Conservation (phyloP, 2,888 invertebrate genomes). For the Drosophila greeni region DNA sequence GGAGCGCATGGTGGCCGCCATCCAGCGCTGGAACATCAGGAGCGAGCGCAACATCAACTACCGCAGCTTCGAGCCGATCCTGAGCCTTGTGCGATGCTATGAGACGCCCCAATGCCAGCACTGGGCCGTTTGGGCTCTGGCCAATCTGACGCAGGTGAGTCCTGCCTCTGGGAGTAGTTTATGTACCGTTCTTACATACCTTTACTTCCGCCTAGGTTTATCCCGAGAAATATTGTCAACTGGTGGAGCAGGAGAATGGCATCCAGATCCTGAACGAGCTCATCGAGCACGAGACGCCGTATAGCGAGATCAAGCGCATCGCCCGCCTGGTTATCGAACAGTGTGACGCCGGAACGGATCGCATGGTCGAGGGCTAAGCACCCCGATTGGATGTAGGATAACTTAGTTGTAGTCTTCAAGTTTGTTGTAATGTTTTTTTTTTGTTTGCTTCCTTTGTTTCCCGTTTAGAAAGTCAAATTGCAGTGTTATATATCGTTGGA, state of each 20-base stretch:
- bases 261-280: constrained; percentile 85
- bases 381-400: constrained; percentile 6
- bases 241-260: constrained; percentile 93
- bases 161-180: too few relatives aligned
- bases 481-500: constrained; percentile 61
- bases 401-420: constrained; percentile 46
- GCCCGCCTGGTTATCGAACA: constrained; percentile 85
- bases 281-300: constrained; percentile 82
- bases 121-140: constrained; percentile 98
- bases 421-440: constrained; percentile 62
- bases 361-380: constrained; percentile 75
- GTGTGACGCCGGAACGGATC: constrained; percentile 79
- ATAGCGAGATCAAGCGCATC: constrained; percentile 84
- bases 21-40: constrained; percentile 91
- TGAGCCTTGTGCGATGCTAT: constrained; percentile 88
- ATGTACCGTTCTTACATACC: background rate
- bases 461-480: constrained; percentile 53
- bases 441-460: constrained; percentile 18
- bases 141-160: constrained; percentile 89
- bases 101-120: constrained; percentile 95
- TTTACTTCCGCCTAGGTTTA: constrained; percentile 80
- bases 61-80: constrained; percentile 95
- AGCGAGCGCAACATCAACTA: constrained; percentile 97
- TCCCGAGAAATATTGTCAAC: constrained; percentile 92
- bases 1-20: constrained; percentile 87